A percentile compares a stretch with the other conserved stretches of the same genome.
These are phyloP conservation scores for Oreohelix idahoensis DNA, from an alignment of 1,140 invertebrate species.

Conservation along the genomic window DNA sequence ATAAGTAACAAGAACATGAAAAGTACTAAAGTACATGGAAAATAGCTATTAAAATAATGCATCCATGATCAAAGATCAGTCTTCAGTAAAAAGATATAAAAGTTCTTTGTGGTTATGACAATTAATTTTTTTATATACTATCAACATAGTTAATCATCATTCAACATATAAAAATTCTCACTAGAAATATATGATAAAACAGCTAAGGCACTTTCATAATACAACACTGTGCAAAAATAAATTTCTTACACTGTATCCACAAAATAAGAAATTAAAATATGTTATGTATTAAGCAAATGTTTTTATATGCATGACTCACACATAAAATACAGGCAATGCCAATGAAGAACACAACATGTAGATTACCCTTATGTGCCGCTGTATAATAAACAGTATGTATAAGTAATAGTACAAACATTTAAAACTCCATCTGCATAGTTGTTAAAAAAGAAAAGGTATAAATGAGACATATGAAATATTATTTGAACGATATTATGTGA, in stretches of 20 bases:
- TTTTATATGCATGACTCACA: neutral
- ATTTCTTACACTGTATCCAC: neutral
- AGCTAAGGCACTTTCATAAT: neutral
- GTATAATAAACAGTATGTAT: conserved; percentile 4
- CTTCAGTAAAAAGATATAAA: no score
- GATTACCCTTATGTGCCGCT: neutral
- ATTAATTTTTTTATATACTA: no score
- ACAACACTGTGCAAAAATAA: neutral
- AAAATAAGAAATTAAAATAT: neutral
- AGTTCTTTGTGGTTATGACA: no score
- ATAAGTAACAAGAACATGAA: no score
- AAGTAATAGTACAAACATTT: no score
- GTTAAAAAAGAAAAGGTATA: neutral
- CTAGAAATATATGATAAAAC: no score
- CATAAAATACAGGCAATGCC: neutral
- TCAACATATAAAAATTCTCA: no score
- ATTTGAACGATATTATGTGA: neutral
- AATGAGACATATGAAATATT: neutral
- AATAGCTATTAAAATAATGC: no score
- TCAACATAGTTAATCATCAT: no score
- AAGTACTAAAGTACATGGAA: no score
- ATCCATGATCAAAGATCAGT: no score
- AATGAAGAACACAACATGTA: neutral
- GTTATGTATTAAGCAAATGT: neutral
- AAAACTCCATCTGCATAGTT: neutral